Evolutionary conservation across 2,113 vertebrate species (phyloP).

Genomic region (Coptodon bakossiorum): DNA sequence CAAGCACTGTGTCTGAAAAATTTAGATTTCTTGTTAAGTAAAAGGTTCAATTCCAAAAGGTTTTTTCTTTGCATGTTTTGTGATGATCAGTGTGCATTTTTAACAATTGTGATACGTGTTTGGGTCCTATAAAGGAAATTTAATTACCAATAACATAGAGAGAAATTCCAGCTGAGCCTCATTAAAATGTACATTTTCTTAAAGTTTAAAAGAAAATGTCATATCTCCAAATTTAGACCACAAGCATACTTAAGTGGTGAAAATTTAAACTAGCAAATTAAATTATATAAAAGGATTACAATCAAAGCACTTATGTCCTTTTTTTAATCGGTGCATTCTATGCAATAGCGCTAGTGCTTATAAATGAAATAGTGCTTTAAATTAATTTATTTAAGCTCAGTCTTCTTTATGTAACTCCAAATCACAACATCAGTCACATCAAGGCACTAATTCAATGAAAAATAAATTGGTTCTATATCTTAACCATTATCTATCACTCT

Average conservation of each 20-base stretch:
- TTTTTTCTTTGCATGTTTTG: not conserved
- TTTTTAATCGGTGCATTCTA: fast-evolving
- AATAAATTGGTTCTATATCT: not conserved
- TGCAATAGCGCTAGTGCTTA: not conserved
- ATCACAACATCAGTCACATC: not conserved
- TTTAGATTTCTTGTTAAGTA: not conserved
- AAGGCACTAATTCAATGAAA: not conserved
- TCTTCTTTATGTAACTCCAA: not conserved
- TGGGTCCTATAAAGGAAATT: not conserved
- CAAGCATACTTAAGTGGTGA: not conserved
- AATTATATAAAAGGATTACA: not conserved
- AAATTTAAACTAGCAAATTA: not conserved
- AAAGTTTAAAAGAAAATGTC: not conserved
- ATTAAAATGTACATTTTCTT: not conserved
- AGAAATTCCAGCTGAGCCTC: not conserved
- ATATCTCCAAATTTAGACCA: not conserved
- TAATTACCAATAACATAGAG: fast-evolving
- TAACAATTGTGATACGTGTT: not conserved
- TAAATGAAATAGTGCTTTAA: not conserved
- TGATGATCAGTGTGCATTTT: not conserved
- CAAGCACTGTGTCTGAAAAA: not conserved
- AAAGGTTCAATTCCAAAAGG: not conserved
- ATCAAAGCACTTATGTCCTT: not conserved
- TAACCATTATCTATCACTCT: not conserved
- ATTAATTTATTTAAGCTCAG: not conserved